A percentile compares a stretch with the other conserved stretches of the same genome.
phyloP scores from a whole-genome alignment of 2,888 invertebrate genomes.

The Cephonodes hylas region DNA sequence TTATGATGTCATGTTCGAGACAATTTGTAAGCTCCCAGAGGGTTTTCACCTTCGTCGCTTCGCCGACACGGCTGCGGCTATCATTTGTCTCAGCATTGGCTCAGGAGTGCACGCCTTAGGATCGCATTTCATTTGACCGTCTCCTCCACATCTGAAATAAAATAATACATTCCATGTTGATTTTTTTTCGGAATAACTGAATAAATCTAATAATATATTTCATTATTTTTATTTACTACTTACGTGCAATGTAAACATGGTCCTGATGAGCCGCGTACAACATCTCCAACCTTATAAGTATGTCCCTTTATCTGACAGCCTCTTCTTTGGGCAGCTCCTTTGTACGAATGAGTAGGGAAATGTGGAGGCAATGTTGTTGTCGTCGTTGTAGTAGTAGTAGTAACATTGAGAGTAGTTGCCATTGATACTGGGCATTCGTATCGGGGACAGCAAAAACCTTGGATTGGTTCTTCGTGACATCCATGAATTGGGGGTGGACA shows the following conservation, averaged over 20 bases:
- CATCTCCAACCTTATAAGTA: constrained; percentile 92
- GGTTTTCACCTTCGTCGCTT: constrained; percentile 86
- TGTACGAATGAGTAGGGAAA: constrained; percentile 89
- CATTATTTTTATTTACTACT: too few species aligned
- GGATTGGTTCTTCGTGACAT: constrained; percentile 95
- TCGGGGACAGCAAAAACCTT: constrained; percentile 96
- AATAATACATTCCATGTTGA: constrained; percentile 14
- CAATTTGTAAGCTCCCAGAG: constrained; percentile 39
- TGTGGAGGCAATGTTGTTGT: constrained; percentile 92
- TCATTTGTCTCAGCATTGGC: constrained; percentile 94
- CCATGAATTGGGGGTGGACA: constrained; percentile 96
- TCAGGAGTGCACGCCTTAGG: constrained; percentile 94
- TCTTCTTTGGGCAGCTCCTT: constrained; percentile 86
- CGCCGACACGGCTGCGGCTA: constrained; percentile 89
- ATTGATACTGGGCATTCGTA: constrained; percentile 96
- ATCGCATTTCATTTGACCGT: constrained; percentile 97
- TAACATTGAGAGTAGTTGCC: constrained; percentile 90
- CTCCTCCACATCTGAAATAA: constrained; percentile 90
- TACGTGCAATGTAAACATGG: constrained; percentile 97
- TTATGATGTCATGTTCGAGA: constrained; percentile 59
- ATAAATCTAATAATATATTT: not conserved
- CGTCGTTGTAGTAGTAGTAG: constrained; percentile 93
- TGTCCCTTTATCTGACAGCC: constrained; percentile 94
- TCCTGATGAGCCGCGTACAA: constrained; percentile 91
- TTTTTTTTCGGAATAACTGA: too few species aligned